Conservation (phyloP, 2,888 invertebrate species). For the Oscheius sp. region DNA sequence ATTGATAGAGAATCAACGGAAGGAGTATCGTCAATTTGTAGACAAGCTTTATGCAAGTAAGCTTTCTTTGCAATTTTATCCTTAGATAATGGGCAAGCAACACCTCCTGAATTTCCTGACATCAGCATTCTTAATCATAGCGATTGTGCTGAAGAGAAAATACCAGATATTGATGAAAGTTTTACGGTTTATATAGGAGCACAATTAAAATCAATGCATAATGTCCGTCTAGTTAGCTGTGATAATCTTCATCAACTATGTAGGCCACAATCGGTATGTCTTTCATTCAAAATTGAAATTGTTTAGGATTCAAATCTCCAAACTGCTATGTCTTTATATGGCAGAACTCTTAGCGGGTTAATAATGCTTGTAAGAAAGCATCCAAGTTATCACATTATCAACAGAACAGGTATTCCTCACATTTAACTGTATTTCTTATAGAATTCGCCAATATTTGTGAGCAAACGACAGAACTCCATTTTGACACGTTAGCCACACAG, state of each 20-base stretch:
- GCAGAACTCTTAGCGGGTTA: conserved; percentile 85
- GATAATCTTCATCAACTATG: conserved; percentile 4
- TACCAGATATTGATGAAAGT: conserved; percentile 57
- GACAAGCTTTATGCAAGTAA: conserved; percentile 26
- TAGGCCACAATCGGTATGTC: background rate
- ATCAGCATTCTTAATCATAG: conserved; percentile 16
- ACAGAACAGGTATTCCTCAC: conserved; percentile 39
- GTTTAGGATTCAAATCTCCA: conserved; percentile 77
- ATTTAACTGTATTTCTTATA: background rate
- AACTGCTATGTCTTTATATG: conserved; percentile 91
- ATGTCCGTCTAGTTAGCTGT: conserved; percentile 80
- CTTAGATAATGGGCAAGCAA: conserved; percentile 2
- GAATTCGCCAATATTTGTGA: conserved; percentile 76
- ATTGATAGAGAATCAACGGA: conserved; percentile 52
- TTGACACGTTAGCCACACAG: conserved; percentile 85
- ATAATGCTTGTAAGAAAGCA: conserved; percentile 83
- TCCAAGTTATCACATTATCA: conserved; percentile 75
- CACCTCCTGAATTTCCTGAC: background rate
- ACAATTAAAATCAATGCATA: conserved; percentile 97
- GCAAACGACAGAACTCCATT: conserved; percentile 92
- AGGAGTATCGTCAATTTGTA: conserved; percentile 49
- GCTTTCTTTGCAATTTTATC: background rate
- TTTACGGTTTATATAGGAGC: conserved; percentile 76
- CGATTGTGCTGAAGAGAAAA: conserved; percentile 8
- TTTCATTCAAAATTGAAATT: background rate